Percentiles rank a stretch among this genome's conserved stretches.
phyloP scores from a whole-genome alignment of 1,140 invertebrate genomes.

The Ephestia elutella region DNA sequence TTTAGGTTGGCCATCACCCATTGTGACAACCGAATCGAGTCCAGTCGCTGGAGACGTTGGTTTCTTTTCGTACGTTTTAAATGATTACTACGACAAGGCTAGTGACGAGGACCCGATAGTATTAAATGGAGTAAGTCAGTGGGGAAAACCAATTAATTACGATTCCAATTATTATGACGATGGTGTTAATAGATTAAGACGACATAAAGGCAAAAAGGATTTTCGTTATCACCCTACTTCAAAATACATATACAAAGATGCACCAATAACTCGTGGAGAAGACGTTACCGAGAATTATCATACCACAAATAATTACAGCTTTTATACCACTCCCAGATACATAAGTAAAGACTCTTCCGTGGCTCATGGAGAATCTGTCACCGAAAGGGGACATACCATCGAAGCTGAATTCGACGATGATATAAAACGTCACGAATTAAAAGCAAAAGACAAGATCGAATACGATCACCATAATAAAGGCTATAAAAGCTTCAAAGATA shows the following conservation, averaged over 20 bases:
- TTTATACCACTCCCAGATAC: neutral
- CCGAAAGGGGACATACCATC: conserved; percentile 22
- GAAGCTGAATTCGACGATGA: conserved; percentile 28
- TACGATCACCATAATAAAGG: conserved; percentile 28
- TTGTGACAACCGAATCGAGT: conserved; percentile 37
- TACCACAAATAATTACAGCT: conserved; percentile 13
- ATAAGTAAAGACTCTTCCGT: neutral
- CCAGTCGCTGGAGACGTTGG: conserved; percentile 46
- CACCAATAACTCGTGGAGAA: conserved; percentile 9
- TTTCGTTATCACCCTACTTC: neutral
- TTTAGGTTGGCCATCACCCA: neutral
- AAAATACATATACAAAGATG: neutral
- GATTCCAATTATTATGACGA: conserved; percentile 21
- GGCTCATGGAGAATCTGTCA: conserved; percentile 20
- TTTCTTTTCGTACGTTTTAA: conserved; percentile 51
- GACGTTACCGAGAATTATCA: conserved; percentile 21
- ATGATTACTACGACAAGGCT: conserved; percentile 53
- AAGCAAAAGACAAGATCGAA: conserved; percentile 16
- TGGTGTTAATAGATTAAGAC: conserved; percentile 25
- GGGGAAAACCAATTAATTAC: conserved; percentile 47
- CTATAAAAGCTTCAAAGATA: conserved; percentile 47
- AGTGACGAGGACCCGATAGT: conserved; percentile 43
- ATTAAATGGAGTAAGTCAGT: conserved; percentile 42
- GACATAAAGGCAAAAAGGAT: conserved; percentile 15
- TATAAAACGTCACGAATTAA: conserved; percentile 22